These are phyloP conservation scores for Siniperca knerii DNA, from an alignment of 2,113 vertebrate species.

Conservation along the genomic window DNA sequence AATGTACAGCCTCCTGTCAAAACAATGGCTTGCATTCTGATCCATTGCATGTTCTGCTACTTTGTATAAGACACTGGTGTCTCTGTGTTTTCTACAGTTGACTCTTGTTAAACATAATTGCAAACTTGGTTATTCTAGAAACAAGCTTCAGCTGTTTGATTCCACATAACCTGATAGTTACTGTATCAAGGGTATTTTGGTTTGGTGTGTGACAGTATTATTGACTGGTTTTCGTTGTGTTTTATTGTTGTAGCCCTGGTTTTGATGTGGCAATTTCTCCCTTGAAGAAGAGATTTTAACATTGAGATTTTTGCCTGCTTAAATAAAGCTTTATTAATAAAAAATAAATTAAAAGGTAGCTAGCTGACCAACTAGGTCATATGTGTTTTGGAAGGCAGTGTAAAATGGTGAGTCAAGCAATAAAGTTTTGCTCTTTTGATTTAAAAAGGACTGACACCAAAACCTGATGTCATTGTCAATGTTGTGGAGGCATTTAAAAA, in stretches of 20 bases:
- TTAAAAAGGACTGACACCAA: background rate
- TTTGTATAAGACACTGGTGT: background rate
- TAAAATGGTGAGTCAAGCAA: background rate
- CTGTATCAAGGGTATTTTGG: background rate
- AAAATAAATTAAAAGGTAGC: background rate
- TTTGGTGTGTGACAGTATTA: background rate
- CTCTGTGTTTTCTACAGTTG: background rate
- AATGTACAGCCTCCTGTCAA: background rate
- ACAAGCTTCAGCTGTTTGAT: background rate
- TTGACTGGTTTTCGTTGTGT: background rate
- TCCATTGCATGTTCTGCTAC: background rate
- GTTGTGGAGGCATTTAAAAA: background rate
- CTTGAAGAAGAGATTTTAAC: background rate
- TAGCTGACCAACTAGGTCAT: conserved; percentile 16
- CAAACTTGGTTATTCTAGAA: background rate
- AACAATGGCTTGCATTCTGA: background rate
- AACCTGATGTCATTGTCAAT: background rate
- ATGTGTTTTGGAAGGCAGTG: background rate
- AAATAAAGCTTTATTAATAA: conserved; percentile 6
- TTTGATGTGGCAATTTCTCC: background rate
- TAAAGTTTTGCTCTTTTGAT: background rate
- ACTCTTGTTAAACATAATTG: conserved; percentile 28
- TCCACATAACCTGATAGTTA: background rate
- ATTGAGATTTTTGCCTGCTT: background rate
- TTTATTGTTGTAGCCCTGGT: background rate